Evolutionary conservation across 2,797 vertebrate species (phyloP).

Genomic region (Spea hammondii): DNA sequence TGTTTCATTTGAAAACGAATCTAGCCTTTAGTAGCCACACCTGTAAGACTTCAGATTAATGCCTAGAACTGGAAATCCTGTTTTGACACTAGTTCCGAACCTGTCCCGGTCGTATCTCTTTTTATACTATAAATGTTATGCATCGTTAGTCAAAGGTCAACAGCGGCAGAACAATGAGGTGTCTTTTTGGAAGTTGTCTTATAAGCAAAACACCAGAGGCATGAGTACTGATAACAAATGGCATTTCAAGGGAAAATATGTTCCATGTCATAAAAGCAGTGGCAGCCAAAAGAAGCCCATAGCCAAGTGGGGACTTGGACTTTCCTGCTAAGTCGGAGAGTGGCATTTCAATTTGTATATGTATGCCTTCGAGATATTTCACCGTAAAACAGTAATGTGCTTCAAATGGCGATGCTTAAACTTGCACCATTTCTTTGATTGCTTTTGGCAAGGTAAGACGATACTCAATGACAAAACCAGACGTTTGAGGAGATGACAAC

Average conservation of each 20-base stretch:
- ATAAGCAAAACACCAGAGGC: slow-evolving; percentile 55
- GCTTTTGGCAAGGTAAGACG: slow-evolving; percentile 58
- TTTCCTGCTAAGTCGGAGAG: slow-evolving; percentile 56
- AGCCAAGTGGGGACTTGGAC: slow-evolving; percentile 56
- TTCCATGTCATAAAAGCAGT: slow-evolving; percentile 51
- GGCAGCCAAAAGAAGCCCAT: slow-evolving; percentile 50
- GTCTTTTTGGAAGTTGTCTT: slow-evolving; percentile 52
- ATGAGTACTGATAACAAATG: slow-evolving; percentile 52
- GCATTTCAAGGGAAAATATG: slow-evolving; percentile 58
- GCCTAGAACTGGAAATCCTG: no score
- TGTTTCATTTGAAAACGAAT: no score
- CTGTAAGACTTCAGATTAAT: no score
- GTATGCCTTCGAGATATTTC: slow-evolving; percentile 63
- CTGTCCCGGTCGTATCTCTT: not conserved
- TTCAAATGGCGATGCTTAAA: slow-evolving; percentile 65
- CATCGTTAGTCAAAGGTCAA: slow-evolving; percentile 37
- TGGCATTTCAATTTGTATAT: slow-evolving; percentile 62
- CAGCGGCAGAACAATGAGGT: slow-evolving; percentile 36
- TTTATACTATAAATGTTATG: slow-evolving; percentile 3
- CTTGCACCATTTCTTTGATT: slow-evolving; percentile 52
- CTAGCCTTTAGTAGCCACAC: no score
- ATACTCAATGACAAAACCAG: slow-evolving; percentile 63
- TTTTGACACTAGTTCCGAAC: not conserved
- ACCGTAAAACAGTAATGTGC: slow-evolving; percentile 66
- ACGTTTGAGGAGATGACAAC: slow-evolving; percentile 50